These are phyloP conservation scores for Acanthosepion lycidas DNA, from an alignment of 2,888 invertebrate genomes.

Conservation along the genomic window DNA sequence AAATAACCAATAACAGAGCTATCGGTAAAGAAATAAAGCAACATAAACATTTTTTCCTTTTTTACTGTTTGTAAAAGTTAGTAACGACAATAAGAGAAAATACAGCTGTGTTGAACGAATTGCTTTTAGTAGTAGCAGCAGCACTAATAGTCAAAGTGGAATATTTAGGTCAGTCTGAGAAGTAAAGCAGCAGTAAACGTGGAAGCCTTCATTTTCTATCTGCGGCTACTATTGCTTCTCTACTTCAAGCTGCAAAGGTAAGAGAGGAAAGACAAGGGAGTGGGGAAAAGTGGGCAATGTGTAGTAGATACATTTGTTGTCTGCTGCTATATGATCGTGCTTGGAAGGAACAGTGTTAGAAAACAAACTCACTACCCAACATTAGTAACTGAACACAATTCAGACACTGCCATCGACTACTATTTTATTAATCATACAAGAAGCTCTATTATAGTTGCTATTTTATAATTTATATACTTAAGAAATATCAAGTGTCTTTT, in stretches of 20 bases:
- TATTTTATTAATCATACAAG: too few relatives aligned
- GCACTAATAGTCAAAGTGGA: not conserved
- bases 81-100: not conserved
- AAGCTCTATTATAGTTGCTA: too few relatives aligned
- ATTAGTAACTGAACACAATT: too few relatives aligned
- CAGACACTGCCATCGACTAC: too few relatives aligned
- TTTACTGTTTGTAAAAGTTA: not conserved
- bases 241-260: not conserved
- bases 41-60: not conserved
- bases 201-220: not conserved
- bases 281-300: not conserved
- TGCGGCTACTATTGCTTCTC: not conserved
- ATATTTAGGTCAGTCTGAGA: slow-evolving; percentile 39
- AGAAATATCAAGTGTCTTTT: too few relatives aligned
- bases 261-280: not conserved
- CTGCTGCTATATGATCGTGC: not conserved
- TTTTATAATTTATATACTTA: too few relatives aligned
- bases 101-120: not conserved
- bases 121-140: slow-evolving; percentile 9
- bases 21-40: not conserved
- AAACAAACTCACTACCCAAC: not conserved
- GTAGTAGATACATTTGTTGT: not conserved
- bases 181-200: not conserved
- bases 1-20: not conserved
- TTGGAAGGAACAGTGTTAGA: not conserved